Conservation (phyloP, 2,113 vertebrate species). For the Neolamprologus tretocephalus region DNA sequence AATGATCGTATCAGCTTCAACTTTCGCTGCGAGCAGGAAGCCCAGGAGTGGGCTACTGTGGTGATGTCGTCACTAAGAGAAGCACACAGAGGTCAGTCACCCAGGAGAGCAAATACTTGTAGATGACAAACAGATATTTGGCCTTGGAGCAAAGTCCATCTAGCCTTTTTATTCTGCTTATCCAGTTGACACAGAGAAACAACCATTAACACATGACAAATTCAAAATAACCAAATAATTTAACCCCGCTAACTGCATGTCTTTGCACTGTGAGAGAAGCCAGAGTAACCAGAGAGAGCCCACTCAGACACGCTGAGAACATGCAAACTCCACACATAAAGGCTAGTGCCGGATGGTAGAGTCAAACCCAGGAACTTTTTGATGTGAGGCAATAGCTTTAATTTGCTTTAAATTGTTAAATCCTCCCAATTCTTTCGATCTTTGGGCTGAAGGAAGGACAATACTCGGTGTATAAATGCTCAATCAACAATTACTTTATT, state of each 20-base stretch:
- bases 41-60: conserved; percentile 80
- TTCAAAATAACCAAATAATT: background rate
- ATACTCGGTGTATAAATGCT: background rate
- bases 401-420: background rate
- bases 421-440: background rate
- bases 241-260: background rate
- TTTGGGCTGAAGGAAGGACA: background rate
- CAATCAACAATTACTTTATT: background rate
- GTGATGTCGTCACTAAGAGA: conserved; percentile 77
- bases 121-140: background rate
- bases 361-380: background rate
- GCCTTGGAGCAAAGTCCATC: background rate
- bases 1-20: conserved; percentile 68
- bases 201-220: background rate
- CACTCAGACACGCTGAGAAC: background rate
- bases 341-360: background rate
- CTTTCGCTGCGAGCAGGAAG: conserved; percentile 79
- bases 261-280: background rate
- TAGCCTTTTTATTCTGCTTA: background rate
- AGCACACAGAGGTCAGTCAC: conserved; percentile 71
- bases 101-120: background rate
- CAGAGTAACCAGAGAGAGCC: background rate
- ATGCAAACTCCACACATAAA: background rate
- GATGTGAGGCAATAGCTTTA: background rate
- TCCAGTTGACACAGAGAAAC: background rate